A percentile compares a stretch with the other conserved stretches of the same genome.
Evolutionary conservation across 2,797 vertebrate species (phyloP).

Genomic region (Phrynocephalus forsythii): DNA sequence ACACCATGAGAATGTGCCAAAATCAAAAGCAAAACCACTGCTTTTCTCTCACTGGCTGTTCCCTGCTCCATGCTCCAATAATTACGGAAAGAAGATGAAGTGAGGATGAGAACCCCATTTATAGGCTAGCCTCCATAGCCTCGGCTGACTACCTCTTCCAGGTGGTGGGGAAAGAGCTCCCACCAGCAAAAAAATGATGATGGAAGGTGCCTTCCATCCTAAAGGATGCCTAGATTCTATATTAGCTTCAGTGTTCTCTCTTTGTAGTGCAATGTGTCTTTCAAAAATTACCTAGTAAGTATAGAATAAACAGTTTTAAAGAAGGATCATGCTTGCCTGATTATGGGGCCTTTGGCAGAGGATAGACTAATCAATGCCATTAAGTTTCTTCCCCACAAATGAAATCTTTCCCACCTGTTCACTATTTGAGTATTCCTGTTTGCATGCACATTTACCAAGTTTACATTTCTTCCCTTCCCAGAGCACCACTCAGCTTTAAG

Average conservation of each 20-base stretch:
- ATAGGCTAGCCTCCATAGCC: too few relatives aligned
- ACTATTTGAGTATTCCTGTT: background rate
- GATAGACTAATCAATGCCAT: background rate
- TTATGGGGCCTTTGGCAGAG: background rate
- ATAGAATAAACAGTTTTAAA: background rate
- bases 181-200: too few relatives aligned
- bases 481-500: background rate
- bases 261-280: background rate
- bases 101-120: too few relatives aligned
- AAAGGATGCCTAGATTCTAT: background rate
- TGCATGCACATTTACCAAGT: background rate
- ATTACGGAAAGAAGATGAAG: too few relatives aligned
- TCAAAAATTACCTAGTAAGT: background rate
- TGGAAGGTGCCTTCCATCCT: background rate
- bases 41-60: too few relatives aligned
- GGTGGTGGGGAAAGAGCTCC: too few relatives aligned
- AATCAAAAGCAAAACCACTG: too few relatives aligned
- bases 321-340: background rate
- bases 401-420: background rate
- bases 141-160: too few relatives aligned
- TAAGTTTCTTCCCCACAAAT: background rate
- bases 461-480: background rate
- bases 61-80: too few relatives aligned
- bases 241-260: background rate
- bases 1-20: too few relatives aligned